Percentiles rank a stretch among this genome's conserved stretches.
Evolutionary conservation across 1,140 invertebrate genomes (phyloP).

Genomic region (Micrasema minimum): DNA sequence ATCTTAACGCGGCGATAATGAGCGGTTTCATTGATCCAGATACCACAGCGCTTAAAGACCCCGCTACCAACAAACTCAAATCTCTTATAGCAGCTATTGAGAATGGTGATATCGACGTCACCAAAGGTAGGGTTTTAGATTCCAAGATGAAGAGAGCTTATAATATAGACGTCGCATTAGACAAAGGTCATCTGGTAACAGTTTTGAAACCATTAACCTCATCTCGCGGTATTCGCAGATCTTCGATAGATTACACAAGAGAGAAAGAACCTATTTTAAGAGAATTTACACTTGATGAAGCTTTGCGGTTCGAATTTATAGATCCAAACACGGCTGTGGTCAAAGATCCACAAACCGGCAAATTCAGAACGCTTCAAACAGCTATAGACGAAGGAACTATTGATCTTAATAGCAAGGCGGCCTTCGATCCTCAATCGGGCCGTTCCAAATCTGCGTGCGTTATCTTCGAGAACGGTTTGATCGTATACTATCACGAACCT

Average conservation of each 20-base stretch:
- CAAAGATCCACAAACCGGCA: slow-evolving; percentile 80
- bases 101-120: slow-evolving; percentile 81
- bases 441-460: slow-evolving; percentile 75
- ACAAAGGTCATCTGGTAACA: slow-evolving; percentile 78
- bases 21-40: slow-evolving; percentile 80
- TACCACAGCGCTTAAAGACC: slow-evolving; percentile 82
- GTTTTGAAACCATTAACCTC: slow-evolving; percentile 77
- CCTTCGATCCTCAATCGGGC: slow-evolving; percentile 74
- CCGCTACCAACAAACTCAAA: slow-evolving; percentile 77
- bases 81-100: slow-evolving; percentile 79
- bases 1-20: slow-evolving; percentile 78
- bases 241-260: slow-evolving; percentile 60
- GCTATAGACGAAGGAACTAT: slow-evolving; percentile 79
- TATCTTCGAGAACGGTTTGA: slow-evolving; percentile 77
- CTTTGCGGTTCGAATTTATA: slow-evolving; percentile 79
- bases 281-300: slow-evolving; percentile 82
- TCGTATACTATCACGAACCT: slow-evolving; percentile 78
- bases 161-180: slow-evolving; percentile 79
- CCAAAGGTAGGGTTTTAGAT: slow-evolving; percentile 81
- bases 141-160: slow-evolving; percentile 78
- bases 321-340: slow-evolving; percentile 80
- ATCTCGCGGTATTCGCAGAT: slow-evolving; percentile 68
- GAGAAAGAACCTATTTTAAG: slow-evolving; percentile 67
- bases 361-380: slow-evolving; percentile 76
- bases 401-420: slow-evolving; percentile 72